These are phyloP conservation scores for Ovis aries DNA, from an alignment of 2,113 vertebrate species.

Conservation along the genomic window DNA sequence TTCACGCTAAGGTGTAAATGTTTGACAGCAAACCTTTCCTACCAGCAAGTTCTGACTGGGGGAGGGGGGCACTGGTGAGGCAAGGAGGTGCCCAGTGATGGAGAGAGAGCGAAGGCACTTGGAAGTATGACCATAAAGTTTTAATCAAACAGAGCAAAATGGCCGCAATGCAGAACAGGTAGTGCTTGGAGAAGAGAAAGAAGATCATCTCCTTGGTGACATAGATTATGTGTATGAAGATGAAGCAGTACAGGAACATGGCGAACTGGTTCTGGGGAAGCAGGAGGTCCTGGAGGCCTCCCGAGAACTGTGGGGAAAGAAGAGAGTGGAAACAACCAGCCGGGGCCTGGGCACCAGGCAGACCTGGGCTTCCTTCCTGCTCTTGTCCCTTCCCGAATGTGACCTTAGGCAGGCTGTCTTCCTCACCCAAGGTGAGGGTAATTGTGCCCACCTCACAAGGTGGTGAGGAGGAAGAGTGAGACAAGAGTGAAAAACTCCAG, in stretches of 20 bases:
- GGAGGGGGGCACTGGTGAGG: background rate
- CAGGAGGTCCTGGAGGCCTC: constrained; percentile 66
- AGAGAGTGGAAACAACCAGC: background rate
- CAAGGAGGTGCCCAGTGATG: background rate
- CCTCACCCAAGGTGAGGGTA: background rate
- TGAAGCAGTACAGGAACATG: constrained; percentile 72
- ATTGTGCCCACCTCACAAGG: background rate
- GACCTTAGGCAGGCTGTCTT: background rate
- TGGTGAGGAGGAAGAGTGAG: background rate
- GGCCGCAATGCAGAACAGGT: constrained; percentile 61
- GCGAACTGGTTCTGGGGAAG: constrained; percentile 70
- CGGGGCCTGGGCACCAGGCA: accelerated
- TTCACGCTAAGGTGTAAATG: background rate
- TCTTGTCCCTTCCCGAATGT: background rate
- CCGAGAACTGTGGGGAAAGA: constrained; percentile 47
- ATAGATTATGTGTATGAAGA: constrained; percentile 58
- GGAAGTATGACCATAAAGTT: constrained; percentile 69
- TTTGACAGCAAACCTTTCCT: background rate
- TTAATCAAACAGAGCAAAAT: constrained; percentile 64
- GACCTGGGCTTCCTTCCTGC: background rate
- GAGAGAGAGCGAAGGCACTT: constrained; percentile 32
- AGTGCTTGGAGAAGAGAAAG: constrained; percentile 73
- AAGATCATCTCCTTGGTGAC: constrained; percentile 69
- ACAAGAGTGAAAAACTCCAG: too few relatives aligned
- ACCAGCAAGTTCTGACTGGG: background rate